Evolutionary conservation across 1,140 invertebrate genomes (phyloP), one percentile per base, ranked within the genome.

Genomic region (Drosophila subpulchrella): DNA sequence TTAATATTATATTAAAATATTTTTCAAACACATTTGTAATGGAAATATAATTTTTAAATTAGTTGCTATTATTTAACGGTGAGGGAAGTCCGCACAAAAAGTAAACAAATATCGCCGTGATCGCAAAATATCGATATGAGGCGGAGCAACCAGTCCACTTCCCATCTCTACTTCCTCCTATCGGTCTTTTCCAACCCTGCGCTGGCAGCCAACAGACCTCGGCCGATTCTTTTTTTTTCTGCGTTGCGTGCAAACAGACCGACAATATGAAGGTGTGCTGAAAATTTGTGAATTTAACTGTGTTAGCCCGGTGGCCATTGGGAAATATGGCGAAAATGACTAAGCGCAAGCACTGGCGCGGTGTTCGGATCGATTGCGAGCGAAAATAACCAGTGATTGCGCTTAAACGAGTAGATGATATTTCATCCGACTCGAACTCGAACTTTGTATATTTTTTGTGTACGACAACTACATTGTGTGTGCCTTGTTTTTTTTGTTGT

Each of bases 181-280:
- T 57, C 27, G 68, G 36, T 74, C 68, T 78, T 88, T 91, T 91
- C 85, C 82, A 86, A 78, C 89, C 88, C 84, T 84, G 81, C 82
- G 83, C 90, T 89, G 58, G 65, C 75, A 74, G 83, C 77, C 79
- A 76, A 65, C 73, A 91, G 90, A 91, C 88, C 70, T 50, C 44
- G 63, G 65, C 59, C 81, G 77, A 57, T 79, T 88, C 81, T 90
- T 91, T 91, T 90, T 89, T 90, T 82, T 91, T 91, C 86, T 84
- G 90, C 89, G 90, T 89, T 91, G 86, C 77, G 70, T 79, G 83
- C 82, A 88, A 76, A 70, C 75, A 91, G 90, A 90, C 82, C 81
- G 65, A 80, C 79, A 89, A 77, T 77, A 91, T 91, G 90, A 91
- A 91, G 90, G 90, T 91, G 86, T 83, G 90, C 88, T 59, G 62